Evolutionary conservation across 2,797 vertebrate species (phyloP).

Genomic region (Sebastolobus altivelis): DNA sequence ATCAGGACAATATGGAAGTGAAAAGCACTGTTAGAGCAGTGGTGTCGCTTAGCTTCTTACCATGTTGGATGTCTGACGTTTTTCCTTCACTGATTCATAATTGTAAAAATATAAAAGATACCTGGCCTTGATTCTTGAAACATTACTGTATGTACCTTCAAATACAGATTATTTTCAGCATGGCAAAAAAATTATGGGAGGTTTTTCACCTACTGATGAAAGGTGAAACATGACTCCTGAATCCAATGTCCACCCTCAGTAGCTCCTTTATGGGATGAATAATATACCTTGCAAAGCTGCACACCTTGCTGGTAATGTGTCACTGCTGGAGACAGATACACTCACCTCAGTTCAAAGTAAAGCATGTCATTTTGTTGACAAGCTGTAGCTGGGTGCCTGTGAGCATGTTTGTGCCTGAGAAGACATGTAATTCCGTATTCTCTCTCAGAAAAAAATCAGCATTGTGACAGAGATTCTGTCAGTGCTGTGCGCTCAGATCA

Average conservation of each 20-base stretch:
- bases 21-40: neutral
- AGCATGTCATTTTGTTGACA: slow-evolving; percentile 73
- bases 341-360: slow-evolving; percentile 60
- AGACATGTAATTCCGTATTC: slow-evolving; percentile 53
- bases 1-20: neutral
- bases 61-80: neutral
- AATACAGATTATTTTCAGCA: neutral
- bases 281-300: slow-evolving; percentile 48
- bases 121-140: neutral
- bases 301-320: slow-evolving; percentile 57
- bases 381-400: slow-evolving; percentile 49
- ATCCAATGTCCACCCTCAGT: slow-evolving; percentile 21
- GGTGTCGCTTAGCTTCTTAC: neutral
- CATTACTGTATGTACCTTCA: neutral
- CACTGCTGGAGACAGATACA: slow-evolving; percentile 59
- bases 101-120: neutral
- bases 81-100: neutral
- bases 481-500: slow-evolving; percentile 35
- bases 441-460: slow-evolving; percentile 43
- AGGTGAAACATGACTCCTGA: slow-evolving; percentile 19
- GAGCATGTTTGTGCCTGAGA: slow-evolving; percentile 37
- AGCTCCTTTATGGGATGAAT: slow-evolving; percentile 24
- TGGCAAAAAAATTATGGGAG: neutral
- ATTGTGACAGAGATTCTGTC: slow-evolving; percentile 50
- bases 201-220: slow-evolving; percentile 13